A percentile compares a stretch with the other conserved stretches of the same genome.
Evolutionary conservation across 2,888 invertebrate genomes (phyloP).

Genomic region (Mycogona germanica): DNA sequence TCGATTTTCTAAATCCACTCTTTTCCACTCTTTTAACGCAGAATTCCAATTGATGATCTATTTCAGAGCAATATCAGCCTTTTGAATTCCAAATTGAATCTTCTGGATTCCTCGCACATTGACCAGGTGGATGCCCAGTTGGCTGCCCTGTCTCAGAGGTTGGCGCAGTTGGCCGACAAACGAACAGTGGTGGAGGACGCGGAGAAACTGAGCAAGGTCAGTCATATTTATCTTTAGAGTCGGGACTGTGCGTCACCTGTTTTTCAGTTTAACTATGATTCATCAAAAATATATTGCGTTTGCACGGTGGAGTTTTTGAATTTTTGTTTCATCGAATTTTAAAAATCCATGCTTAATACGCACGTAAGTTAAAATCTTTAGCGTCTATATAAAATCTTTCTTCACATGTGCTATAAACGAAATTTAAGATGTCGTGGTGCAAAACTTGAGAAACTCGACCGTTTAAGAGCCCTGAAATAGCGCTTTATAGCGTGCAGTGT

Average conservation of each 20-base stretch:
- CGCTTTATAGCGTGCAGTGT: too few relatives aligned
- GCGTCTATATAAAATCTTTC: too few relatives aligned
- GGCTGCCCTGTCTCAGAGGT: slow-evolving; percentile 56
- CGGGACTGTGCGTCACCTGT: not conserved
- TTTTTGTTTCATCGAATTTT: not conserved
- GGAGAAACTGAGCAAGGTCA: slow-evolving; percentile 39
- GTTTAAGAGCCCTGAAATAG: too few relatives aligned
- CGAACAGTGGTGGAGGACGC: slow-evolving; percentile 41
- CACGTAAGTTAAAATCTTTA: not conserved
- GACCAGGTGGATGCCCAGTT: slow-evolving; percentile 74
- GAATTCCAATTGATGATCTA: too few relatives aligned
- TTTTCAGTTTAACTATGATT: slow-evolving; percentile 32
- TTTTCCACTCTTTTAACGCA: not conserved
- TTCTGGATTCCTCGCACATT: slow-evolving; percentile 68
- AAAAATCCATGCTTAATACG: not conserved
- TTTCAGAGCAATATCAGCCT: slow-evolving; percentile 54
- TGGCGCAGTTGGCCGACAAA: slow-evolving; percentile 55
- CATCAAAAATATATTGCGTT: not conserved
- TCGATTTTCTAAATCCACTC: not conserved
- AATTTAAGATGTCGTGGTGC: too few relatives aligned
- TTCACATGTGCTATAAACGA: too few relatives aligned
- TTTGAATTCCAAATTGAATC: slow-evolving; percentile 60
- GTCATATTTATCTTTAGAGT: not conserved
- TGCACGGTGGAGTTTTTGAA: not conserved
- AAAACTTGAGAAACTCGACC: too few relatives aligned